Conservation (phyloP, 2,113 vertebrate genomes). For the Charina bottae region DNA sequence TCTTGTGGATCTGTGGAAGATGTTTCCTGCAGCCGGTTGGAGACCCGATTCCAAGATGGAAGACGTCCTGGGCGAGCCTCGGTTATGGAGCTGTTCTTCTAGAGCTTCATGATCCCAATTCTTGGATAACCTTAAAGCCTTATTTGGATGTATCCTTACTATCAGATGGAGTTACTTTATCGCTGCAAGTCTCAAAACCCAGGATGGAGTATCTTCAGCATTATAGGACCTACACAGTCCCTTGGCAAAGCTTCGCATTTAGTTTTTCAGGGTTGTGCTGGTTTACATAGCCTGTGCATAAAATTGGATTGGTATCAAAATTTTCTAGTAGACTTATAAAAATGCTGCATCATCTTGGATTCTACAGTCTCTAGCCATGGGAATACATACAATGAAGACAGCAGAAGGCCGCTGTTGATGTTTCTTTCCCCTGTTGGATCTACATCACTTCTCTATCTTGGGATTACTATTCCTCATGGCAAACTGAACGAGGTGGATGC, state of each 20-base stretch:
- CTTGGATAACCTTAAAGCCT: constrained; percentile 84
- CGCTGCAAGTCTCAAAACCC: constrained; percentile 71
- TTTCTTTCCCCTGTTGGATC: constrained; percentile 77
- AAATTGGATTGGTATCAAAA: constrained; percentile 76
- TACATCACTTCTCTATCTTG: constrained; percentile 74
- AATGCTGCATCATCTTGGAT: constrained; percentile 75
- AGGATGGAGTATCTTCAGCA: constrained; percentile 78
- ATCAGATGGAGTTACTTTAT: constrained; percentile 77
- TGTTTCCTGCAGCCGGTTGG: constrained; percentile 81
- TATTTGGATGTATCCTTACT: constrained; percentile 87
- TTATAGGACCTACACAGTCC: constrained; percentile 71
- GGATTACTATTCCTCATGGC: constrained; percentile 78
- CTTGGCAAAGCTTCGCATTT: constrained; percentile 68
- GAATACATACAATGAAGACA: constrained; percentile 74
- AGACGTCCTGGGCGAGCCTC: constrained; percentile 74
- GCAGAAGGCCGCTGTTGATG: constrained; percentile 72
- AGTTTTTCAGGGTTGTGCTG: constrained; percentile 67
- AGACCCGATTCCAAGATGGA: constrained; percentile 76
- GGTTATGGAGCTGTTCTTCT: constrained; percentile 81
- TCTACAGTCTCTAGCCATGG: constrained; percentile 75
- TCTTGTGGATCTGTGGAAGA: constrained; percentile 80
- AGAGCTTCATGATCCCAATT: constrained; percentile 69
- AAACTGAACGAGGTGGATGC: constrained; percentile 70
- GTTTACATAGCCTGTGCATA: constrained; percentile 61
- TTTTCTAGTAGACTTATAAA: constrained; percentile 61